Percentiles rank a stretch among this genome's conserved stretches.
phyloP scores from a whole-genome alignment of 1,140 invertebrate genomes.

The Caerostris darwini region DNA sequence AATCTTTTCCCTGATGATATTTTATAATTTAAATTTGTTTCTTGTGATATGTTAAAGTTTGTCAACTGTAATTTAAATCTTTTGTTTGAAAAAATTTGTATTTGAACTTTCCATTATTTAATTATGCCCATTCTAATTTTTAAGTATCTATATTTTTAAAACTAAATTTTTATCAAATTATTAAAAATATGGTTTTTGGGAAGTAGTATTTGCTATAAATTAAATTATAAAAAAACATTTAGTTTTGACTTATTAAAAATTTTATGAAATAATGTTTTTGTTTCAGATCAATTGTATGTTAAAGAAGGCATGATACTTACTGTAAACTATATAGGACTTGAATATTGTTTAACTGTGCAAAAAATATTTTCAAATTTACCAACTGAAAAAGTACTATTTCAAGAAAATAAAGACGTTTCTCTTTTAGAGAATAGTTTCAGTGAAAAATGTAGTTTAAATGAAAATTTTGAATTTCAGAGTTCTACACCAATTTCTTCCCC shows the following conservation, averaged over 20 bases:
- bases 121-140: background rate
- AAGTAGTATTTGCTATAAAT: too few species aligned
- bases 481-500: constrained; percentile 52
- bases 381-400: background rate
- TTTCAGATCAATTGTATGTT: constrained; percentile 33
- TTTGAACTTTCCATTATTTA: background rate
- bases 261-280: background rate
- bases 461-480: background rate
- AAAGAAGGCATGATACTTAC: constrained; percentile 36
- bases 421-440: constrained; percentile 30
- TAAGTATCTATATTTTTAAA: background rate
- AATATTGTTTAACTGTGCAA: background rate
- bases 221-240: too few species aligned
- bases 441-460: constrained; percentile 22
- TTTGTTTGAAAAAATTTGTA: background rate
- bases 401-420: background rate
- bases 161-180: background rate
- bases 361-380: background rate
- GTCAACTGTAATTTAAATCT: too few species aligned
- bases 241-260: background rate
- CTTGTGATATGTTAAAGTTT: too few species aligned
- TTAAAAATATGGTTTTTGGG: background rate
- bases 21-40: too few species aligned
- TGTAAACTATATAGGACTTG: background rate
- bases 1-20: too few species aligned